phyloP scores from a whole-genome alignment of 2,797 vertebrate species.

The Antennarius maculatus region DNA sequence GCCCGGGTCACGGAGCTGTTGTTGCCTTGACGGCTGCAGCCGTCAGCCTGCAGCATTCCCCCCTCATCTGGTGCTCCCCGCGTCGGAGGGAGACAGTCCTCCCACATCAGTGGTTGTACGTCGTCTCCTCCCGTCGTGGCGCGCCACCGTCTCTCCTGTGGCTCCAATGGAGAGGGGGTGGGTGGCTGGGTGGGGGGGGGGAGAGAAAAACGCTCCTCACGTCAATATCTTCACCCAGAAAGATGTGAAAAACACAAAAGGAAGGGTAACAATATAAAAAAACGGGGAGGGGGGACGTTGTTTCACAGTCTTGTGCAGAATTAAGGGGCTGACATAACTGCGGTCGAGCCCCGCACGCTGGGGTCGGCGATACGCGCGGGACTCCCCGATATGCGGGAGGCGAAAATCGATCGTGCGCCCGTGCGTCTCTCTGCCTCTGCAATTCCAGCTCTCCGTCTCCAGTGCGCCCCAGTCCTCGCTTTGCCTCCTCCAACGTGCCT shows the following conservation, averaged over 20 bases:
- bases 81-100: conserved; percentile 60
- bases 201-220: conserved; percentile 59
- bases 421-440: conserved; percentile 78
- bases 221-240: conserved; percentile 73
- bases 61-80: conserved; percentile 69
- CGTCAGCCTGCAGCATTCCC: conserved; percentile 83
- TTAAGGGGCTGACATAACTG: conserved; percentile 52
- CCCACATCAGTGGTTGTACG: conserved; percentile 55
- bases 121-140: conserved; percentile 53
- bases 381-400: conserved; percentile 76
- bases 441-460: conserved; percentile 76
- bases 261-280: conserved; percentile 22
- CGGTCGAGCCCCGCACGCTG: conserved; percentile 43
- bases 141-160: conserved; percentile 55
- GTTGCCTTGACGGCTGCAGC: conserved; percentile 76
- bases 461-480: conserved; percentile 66
- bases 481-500: conserved; percentile 80
- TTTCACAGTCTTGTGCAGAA: conserved; percentile 33
- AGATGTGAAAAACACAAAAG: conserved; percentile 45
- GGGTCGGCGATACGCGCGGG: conserved; percentile 62
- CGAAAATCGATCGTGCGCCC: conserved; percentile 65
- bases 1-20: conserved; percentile 82
- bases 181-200: no score
- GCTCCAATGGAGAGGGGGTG: neutral
- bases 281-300: conserved; percentile 23